phyloP scores from a whole-genome alignment of 37 sponge, comb jelly and placozoan genomes.

The Agelas oroides region DNA sequence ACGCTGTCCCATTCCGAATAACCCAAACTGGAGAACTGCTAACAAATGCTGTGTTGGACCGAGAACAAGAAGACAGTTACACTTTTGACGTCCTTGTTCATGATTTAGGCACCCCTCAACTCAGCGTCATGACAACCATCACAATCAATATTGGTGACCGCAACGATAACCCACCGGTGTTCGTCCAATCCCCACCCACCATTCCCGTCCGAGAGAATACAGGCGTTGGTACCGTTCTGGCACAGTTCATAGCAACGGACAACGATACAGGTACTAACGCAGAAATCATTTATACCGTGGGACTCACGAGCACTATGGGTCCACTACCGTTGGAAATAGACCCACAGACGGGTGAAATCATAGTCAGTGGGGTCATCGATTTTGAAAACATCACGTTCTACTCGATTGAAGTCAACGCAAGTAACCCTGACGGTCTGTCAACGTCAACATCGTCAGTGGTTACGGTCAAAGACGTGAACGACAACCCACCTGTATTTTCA shows the following conservation, averaged over 20 bases:
- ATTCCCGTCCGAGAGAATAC: conserved; percentile 41
- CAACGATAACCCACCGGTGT: conserved; percentile 78
- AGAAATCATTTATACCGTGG: conserved; percentile 56
- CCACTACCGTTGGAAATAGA: conserved; percentile 19
- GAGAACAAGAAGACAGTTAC: conserved; percentile 10
- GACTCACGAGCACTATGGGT: background rate
- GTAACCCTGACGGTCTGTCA: conserved; percentile 43
- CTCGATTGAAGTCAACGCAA: conserved; percentile 39
- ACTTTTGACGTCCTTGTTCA: conserved; percentile 21
- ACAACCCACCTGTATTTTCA: conserved; percentile 61
- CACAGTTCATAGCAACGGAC: conserved; percentile 55
- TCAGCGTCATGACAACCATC: conserved; percentile 25
- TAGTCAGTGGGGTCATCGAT: conserved; percentile 46
- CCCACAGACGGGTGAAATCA: background rate
- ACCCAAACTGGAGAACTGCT: conserved; percentile 4
- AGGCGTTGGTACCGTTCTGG: conserved; percentile 1
- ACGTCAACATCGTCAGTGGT: background rate
- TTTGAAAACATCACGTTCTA: conserved; percentile 43
- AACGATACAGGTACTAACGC: conserved; percentile 72
- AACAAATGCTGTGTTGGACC: conserved; percentile 22
- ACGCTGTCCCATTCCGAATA: conserved; percentile 9
- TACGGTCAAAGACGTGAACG: conserved; percentile 63
- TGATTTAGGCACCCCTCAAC: conserved; percentile 47
- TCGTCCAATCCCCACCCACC: conserved; percentile 17
- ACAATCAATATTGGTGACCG: conserved; percentile 48